A percentile compares a stretch with the other conserved stretches of the same genome.
phyloP scores from a whole-genome alignment of 2,888 invertebrate genomes.

The Dryocosmus kuriphilus region DNA sequence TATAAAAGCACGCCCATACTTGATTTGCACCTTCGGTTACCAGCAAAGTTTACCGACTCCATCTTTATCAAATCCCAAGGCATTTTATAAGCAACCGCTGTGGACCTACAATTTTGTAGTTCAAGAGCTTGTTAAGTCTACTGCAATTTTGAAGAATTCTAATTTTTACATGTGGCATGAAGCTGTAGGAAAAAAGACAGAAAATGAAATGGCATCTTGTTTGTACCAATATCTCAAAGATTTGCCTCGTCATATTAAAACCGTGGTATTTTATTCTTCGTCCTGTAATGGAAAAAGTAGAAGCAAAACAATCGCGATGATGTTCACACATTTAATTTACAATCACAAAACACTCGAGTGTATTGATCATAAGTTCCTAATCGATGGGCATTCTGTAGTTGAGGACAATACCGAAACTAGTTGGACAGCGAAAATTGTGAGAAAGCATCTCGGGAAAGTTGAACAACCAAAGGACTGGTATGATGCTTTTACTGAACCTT shows the following conservation, averaged over 20 bases:
- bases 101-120: conserved; percentile 50
- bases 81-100: conserved; percentile 48
- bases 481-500: background rate
- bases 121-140: conserved; percentile 14
- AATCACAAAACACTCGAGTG: conserved; percentile 34
- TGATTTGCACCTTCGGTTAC: conserved; percentile 39
- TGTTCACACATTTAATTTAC: background rate
- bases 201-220: conserved; percentile 56
- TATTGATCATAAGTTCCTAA: conserved; percentile 48
- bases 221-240: conserved; percentile 43
- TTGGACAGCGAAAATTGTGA: no score
- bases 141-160: background rate
- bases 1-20: background rate
- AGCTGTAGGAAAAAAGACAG: conserved; percentile 54
- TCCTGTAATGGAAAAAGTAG: no score
- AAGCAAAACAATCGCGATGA: no score
- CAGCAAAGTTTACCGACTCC: conserved; percentile 44
- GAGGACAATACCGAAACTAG: conserved; percentile 11
- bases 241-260: background rate
- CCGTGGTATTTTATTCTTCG: background rate
- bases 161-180: conserved; percentile 60
- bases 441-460: background rate
- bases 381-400: conserved; percentile 45
- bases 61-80: background rate
- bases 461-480: conserved; percentile 47